Percentiles rank a stretch among this genome's conserved stretches.
Conservation (phyloP, 2,888 invertebrate species). For the Coleophora deauratella region DNA sequence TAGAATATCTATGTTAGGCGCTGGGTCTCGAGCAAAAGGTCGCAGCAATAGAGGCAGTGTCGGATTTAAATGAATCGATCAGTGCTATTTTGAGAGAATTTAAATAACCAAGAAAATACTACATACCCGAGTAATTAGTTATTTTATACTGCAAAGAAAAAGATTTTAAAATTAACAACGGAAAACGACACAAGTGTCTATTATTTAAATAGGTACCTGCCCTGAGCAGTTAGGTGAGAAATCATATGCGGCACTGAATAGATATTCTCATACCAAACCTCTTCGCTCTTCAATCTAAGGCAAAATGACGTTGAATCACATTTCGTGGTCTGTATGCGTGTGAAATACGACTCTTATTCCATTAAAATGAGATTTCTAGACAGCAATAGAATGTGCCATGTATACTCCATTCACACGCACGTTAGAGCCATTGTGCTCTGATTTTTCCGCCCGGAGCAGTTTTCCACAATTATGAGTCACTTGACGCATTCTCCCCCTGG, state of each 20-base stretch:
- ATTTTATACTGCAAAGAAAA: no score
- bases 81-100: no score
- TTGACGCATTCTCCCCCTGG: conserved; percentile 65
- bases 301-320: not conserved
- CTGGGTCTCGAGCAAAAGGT: conserved; percentile 22
- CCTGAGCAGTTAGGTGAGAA: no score
- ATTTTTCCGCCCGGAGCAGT: conserved; percentile 53
- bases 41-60: conserved; percentile 12
- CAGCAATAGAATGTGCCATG: not conserved
- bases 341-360: conserved; percentile 6
- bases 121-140: no score
- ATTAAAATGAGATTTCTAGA: not conserved
- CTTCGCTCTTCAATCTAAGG: not conserved
- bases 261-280: conserved; percentile 10
- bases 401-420: conserved; percentile 25
- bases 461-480: conserved; percentile 65
- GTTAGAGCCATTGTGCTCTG: conserved; percentile 40
- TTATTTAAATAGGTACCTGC: no score
- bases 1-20: conserved; percentile 19
- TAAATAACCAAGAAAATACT: no score
- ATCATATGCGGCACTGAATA: no score
- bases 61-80: no score
- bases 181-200: no score
- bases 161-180: no score
- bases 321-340: conserved; percentile 8